Percentiles rank a stretch among this genome's conserved stretches.
Evolutionary conservation across 2,888 invertebrate species (phyloP).

Genomic region (Mellilla xanthometata): DNA sequence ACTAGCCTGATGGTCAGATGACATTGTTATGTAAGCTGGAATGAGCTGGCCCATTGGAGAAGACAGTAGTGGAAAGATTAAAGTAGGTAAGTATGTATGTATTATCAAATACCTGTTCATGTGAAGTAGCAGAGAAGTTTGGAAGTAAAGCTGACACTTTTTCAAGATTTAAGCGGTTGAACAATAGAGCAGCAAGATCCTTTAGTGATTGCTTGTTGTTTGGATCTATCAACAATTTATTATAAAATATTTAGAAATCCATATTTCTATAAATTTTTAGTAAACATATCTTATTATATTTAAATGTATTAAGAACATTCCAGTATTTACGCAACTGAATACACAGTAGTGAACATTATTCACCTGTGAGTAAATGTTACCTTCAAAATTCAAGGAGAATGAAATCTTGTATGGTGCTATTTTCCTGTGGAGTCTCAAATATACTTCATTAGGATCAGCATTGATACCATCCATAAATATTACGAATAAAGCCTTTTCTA

Average conservation of each 20-base stretch:
- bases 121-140: conserved; percentile 46
- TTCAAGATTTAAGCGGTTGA: conserved; percentile 47
- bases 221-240: conserved; percentile 39
- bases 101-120: conserved; percentile 18
- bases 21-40: too few relatives aligned
- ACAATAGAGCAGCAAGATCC: conserved; percentile 53
- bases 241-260: background rate
- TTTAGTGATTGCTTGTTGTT: conserved; percentile 39
- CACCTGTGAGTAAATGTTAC: conserved; percentile 40
- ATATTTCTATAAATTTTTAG: background rate
- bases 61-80: too few relatives aligned
- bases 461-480: conserved; percentile 82
- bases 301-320: background rate
- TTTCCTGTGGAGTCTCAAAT: conserved; percentile 85
- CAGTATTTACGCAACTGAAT: conserved; percentile 9
- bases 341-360: background rate
- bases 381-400: conserved; percentile 77
- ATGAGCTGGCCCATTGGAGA: too few relatives aligned
- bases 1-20: too few relatives aligned
- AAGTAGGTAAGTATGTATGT: too few relatives aligned
- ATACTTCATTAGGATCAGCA: conserved; percentile 73
- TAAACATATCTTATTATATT: too few relatives aligned
- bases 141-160: conserved; percentile 60
- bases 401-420: conserved; percentile 90
- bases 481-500: conserved; percentile 79